Evolutionary conservation across 2,888 invertebrate species (phyloP).

Genomic region (Leucophora obtusa): DNA sequence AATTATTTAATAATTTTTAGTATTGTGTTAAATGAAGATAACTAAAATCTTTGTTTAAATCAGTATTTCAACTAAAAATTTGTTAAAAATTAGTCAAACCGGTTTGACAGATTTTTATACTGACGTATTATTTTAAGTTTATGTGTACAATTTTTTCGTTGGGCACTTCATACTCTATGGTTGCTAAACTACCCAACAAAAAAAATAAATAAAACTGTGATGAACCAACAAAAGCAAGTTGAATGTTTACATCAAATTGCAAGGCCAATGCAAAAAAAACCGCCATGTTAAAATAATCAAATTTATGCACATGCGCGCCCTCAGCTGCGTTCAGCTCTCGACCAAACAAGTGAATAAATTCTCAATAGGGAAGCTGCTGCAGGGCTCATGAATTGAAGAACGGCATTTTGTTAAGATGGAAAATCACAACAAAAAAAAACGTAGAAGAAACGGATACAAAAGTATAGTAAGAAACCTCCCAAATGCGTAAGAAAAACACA

Average conservation of each 20-base stretch:
- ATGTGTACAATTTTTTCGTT: constrained; percentile 19
- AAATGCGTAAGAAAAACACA: constrained; percentile 55
- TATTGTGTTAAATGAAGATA: too few relatives aligned
- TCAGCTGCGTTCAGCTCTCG: constrained; percentile 31
- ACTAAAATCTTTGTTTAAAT: too few relatives aligned
- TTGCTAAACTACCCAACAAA: constrained; percentile 10
- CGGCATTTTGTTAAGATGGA: constrained; percentile 58
- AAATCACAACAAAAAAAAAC: constrained; percentile 4
- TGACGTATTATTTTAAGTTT: too few relatives aligned
- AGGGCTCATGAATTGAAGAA: constrained; percentile 63
- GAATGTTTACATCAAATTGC: constrained; percentile 56
- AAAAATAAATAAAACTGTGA: too few relatives aligned
- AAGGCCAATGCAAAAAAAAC: constrained; percentile 46
- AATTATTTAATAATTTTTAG: too few relatives aligned
- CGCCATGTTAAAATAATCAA: constrained; percentile 50
- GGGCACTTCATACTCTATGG: constrained; percentile 37
- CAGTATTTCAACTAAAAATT: too few relatives aligned
- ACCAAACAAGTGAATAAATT: constrained; percentile 59
- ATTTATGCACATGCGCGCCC: constrained; percentile 62
- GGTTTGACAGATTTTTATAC: too few relatives aligned
- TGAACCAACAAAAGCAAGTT: constrained; percentile 55
- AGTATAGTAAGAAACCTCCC: constrained; percentile 35
- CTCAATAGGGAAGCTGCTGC: constrained; percentile 65
- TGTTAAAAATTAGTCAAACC: too few relatives aligned
- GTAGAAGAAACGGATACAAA: constrained; percentile 2